Evolutionary conservation across 2,113 vertebrate genomes (phyloP).

Genomic region (Archocentrus centrarchus): DNA sequence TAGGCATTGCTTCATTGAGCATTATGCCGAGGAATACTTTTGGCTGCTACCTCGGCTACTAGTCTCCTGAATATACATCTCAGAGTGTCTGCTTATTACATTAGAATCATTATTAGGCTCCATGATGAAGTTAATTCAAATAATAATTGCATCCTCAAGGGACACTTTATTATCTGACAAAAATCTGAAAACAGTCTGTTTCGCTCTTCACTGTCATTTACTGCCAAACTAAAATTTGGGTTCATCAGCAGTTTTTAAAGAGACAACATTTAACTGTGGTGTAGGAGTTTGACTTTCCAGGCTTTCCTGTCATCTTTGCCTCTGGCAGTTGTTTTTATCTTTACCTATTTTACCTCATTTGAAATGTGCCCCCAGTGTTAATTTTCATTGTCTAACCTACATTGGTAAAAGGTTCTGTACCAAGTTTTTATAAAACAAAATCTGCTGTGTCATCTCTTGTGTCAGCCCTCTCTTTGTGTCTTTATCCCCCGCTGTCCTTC

Average conservation of each 20-base stretch:
- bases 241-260: slow-evolving; percentile 14
- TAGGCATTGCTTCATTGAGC: neutral
- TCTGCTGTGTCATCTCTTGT: slow-evolving; percentile 19
- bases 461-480: neutral
- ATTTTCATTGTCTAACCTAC: slow-evolving; percentile 10
- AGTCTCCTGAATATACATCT: neutral
- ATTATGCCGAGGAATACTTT: too few species aligned
- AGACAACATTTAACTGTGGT: neutral
- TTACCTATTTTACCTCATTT: neutral
- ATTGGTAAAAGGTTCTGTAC: neutral
- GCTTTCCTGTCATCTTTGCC: slow-evolving; percentile 4
- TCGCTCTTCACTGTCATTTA: neutral
- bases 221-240: neutral
- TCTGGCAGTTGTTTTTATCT: neutral
- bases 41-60: neutral
- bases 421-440: slow-evolving; percentile 3
- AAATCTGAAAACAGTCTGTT: neutral
- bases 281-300: neutral
- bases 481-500: neutral
- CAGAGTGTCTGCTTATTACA: neutral
- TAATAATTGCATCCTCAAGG: neutral
- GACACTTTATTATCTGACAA: neutral
- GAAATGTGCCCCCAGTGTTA: slow-evolving; percentile 7
- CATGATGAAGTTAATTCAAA: neutral
- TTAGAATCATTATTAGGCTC: neutral